Conservation (phyloP, 2,888 invertebrate genomes). For the Heliconius erato region DNA sequence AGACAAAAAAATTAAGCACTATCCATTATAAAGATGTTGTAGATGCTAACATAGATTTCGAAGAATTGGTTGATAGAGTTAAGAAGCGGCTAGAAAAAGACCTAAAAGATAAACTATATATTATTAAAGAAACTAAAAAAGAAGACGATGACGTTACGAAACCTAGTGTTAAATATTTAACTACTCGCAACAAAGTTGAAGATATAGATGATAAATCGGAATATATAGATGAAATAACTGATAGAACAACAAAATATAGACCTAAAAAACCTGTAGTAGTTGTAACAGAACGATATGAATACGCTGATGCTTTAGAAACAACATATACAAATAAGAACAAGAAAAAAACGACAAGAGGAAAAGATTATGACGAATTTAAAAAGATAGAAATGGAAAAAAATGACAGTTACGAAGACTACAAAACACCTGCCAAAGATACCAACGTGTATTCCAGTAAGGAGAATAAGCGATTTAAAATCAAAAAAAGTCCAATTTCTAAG, state of each 20-base stretch:
- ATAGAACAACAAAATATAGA: constrained; percentile 28
- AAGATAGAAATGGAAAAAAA: constrained; percentile 54
- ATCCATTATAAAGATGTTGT: neutral
- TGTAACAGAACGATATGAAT: constrained; percentile 33
- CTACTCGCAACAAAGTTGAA: neutral
- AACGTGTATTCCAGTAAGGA: constrained; percentile 53
- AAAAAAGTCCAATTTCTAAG: constrained; percentile 32
- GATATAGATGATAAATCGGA: constrained; percentile 22
- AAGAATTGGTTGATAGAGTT: constrained; percentile 46
- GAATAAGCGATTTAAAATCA: constrained; percentile 48
- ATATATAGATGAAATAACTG: constrained; percentile 32
- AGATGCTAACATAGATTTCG: constrained; percentile 39
- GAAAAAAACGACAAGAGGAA: constrained; percentile 19
- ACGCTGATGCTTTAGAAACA: constrained; percentile 33
- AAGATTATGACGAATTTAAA: constrained; percentile 49
- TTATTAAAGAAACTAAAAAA: neutral
- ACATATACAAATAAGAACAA: neutral
- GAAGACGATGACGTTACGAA: neutral
- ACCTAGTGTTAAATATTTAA: constrained; percentile 5
- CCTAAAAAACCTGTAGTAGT: neutral
- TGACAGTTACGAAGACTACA: constrained; percentile 73
- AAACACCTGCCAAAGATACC: constrained; percentile 60
- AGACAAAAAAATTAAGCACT: neutral
- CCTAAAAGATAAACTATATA: constrained; percentile 28
- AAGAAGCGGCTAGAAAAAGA: constrained; percentile 42